Evolutionary conservation across 2,113 vertebrate genomes (phyloP), one percentile per base, ranked within the genome.

Genomic region (Oreocharis arfaki): DNA sequence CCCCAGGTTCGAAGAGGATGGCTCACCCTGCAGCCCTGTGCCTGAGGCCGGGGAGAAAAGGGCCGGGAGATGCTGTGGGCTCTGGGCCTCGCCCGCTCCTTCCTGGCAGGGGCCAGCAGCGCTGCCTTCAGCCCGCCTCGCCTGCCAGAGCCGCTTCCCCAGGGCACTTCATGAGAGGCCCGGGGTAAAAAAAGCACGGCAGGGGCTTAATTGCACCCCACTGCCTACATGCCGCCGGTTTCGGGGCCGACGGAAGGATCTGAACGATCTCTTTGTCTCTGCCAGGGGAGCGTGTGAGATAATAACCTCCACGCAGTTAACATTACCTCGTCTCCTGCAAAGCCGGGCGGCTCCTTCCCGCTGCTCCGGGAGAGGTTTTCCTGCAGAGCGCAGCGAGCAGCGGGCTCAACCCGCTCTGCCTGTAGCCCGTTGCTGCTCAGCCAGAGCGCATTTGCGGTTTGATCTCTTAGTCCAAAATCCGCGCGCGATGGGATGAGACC

Each of bases 1-100:
- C 5, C 15, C 15, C 1, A 2, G 17, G 26, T 64, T 52, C 35
- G 18, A 46, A 55, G 42, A 7, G 23, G 26, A 5, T 4, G 7
- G 28, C 26, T 52, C 1, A 1, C 10, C 16, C 22, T 0, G 1
- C 1, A n/a, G 56, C 0, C 0, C 41, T 10, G 30, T 73, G 33
- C 16, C 30, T 1, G 7, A 28, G 13, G 11, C 22, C 0, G 1
- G 9, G 30, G 16, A 78, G 13, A 26, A 11, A 53, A 64, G 15
- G 7, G 10, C 30, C 4, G 1, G 35, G 23, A 71, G 28, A 14
- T 37, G 44, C 67, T 59, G 22, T 1, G 26, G 26, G 16, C 22
- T 59, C 49, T 3, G n/a, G 9, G 16, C 21, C 6, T 80, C 13
- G 0, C 13, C 26, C 3, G 0, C 16, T 89, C 35, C 16, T 13